These are phyloP conservation scores for Echinops telfairi DNA, from an alignment of 2,113 vertebrate species.

Conservation along the genomic window DNA sequence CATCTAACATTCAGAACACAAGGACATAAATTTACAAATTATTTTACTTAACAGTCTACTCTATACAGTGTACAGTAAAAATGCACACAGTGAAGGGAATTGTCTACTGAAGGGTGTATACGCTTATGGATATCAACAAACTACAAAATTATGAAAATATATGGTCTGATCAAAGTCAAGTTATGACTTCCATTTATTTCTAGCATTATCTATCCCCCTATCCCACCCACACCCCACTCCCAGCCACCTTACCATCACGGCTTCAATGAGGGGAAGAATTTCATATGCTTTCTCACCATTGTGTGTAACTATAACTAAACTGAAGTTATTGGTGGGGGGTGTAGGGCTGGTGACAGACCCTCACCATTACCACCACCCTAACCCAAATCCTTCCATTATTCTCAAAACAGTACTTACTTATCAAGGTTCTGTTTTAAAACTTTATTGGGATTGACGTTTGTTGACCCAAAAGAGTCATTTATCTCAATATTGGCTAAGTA, in stretches of 20 bases:
- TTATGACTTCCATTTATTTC: slow-evolving; percentile 63
- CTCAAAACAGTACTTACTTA: slow-evolving; percentile 55
- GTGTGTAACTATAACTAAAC: slow-evolving; percentile 13
- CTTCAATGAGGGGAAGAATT: slow-evolving; percentile 67
- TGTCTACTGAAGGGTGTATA: background rate
- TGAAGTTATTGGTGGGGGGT: background rate
- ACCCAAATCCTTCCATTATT: slow-evolving; percentile 63
- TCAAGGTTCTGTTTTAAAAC: slow-evolving; percentile 48
- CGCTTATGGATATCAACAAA: slow-evolving; percentile 44
- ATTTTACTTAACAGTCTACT: slow-evolving; percentile 49
- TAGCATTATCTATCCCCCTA: background rate
- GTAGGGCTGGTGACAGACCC: too few species aligned
- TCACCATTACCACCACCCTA: slow-evolving; percentile 16
- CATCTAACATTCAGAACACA: slow-evolving; percentile 81
- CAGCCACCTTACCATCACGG: slow-evolving; percentile 60
- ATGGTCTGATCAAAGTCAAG: slow-evolving; percentile 59
- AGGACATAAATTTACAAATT: slow-evolving; percentile 70
- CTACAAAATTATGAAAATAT: slow-evolving; percentile 68
- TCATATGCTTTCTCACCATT: background rate
- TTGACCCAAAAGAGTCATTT: slow-evolving; percentile 38
- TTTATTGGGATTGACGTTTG: slow-evolving; percentile 23
- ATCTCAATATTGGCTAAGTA: slow-evolving; percentile 6
- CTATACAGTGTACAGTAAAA: slow-evolving; percentile 71
- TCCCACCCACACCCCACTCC: background rate
- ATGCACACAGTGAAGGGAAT: slow-evolving; percentile 72